Evolutionary conservation across 2,888 invertebrate species (phyloP).

Genomic region (Morinoia aosen): DNA sequence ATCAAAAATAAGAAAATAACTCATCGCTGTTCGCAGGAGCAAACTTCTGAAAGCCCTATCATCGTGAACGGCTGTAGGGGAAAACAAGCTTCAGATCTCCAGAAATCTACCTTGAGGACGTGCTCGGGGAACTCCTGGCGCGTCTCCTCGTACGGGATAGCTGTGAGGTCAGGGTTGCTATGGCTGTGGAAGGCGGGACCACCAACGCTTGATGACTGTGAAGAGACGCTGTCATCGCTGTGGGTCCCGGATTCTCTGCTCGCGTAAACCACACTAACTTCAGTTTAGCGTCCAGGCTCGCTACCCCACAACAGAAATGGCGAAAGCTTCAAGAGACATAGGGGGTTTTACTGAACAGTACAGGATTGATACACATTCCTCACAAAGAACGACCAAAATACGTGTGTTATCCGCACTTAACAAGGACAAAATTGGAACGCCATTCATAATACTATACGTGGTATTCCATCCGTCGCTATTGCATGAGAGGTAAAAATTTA

Average conservation of each 20-base stretch:
- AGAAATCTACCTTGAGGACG: conserved; percentile 82
- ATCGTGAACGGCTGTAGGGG: too few relatives aligned
- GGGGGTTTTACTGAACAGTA: too few relatives aligned
- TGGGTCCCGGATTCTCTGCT: conserved; percentile 49
- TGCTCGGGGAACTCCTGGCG: conserved; percentile 93
- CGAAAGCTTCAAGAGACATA: background rate
- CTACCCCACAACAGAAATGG: background rate
- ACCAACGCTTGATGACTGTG: conserved; percentile 63
- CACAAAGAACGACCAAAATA: too few relatives aligned
- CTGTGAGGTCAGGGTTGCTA: conserved; percentile 85
- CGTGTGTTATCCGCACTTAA: too few relatives aligned
- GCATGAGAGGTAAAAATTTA: too few relatives aligned
- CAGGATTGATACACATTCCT: too few relatives aligned
- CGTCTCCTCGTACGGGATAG: conserved; percentile 81
- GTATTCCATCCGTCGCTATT: too few relatives aligned
- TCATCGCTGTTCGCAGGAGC: too few relatives aligned
- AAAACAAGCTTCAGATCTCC: too few relatives aligned
- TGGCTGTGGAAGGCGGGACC: conserved; percentile 80
- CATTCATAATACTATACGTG: too few relatives aligned
- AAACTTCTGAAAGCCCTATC: too few relatives aligned
- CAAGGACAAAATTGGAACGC: too few relatives aligned
- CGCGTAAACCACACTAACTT: background rate
- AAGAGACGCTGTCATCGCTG: conserved; percentile 65
- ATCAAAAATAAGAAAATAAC: background rate
- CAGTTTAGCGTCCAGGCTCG: background rate